Evolutionary conservation across 1,140 invertebrate species (phyloP).

Genomic region (Hyles vespertilio): DNA sequence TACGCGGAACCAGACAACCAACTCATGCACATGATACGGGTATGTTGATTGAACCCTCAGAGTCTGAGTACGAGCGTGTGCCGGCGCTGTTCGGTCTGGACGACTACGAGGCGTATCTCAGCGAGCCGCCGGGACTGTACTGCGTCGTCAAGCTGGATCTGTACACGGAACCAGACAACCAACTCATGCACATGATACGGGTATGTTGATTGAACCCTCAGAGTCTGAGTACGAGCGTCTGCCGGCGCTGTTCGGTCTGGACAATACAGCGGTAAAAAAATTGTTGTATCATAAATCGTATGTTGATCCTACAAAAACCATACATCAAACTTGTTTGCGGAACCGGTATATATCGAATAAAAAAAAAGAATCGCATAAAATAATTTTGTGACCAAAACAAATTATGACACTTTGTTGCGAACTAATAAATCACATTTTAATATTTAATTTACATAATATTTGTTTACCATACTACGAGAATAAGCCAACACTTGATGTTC

Average conservation of each 20-base stretch:
- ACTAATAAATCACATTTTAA: too few species aligned
- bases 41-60: constrained; percentile 4
- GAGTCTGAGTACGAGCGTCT: background rate
- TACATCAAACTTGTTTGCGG: too few species aligned
- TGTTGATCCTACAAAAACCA: too few species aligned
- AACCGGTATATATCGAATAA: too few species aligned
- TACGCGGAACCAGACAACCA: background rate
- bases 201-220: background rate
- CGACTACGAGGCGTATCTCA: constrained; percentile 2
- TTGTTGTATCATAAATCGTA: too few species aligned
- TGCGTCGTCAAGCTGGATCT: constrained; percentile 3
- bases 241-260: background rate
- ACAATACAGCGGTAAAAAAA: background rate
- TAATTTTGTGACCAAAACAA: too few species aligned
- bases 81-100: constrained; percentile 7
- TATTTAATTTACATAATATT: too few species aligned
- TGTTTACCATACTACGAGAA: too few species aligned
- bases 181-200: constrained; percentile 4
- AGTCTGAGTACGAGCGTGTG: constrained; percentile 8
- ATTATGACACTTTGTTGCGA: too few species aligned
- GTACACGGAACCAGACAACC: background rate
- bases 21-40: constrained; percentile 5
- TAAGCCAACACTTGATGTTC: too few species aligned
- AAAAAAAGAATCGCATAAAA: too few species aligned
- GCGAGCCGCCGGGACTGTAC: background rate